These are phyloP conservation scores for Glomeris maerens DNA, from an alignment of 1,140 invertebrate species.

Conservation along the genomic window DNA sequence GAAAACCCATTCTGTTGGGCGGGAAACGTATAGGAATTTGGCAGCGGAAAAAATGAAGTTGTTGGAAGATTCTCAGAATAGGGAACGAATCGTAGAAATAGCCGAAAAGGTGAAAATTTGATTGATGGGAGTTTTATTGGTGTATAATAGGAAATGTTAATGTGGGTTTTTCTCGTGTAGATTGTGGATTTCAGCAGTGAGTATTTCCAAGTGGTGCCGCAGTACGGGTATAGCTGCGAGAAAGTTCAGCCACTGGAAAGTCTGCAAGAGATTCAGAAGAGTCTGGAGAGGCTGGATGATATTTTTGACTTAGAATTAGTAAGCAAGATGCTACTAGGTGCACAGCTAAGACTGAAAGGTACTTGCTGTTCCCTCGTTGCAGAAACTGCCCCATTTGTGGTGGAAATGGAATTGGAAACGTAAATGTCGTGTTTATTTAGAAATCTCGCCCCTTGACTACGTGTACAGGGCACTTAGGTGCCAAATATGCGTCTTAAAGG, in stretches of 20 bases:
- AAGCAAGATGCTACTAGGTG: constrained; percentile 29
- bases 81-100: constrained; percentile 4
- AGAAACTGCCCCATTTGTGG: neutral
- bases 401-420: neutral
- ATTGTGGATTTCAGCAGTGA: constrained; percentile 33
- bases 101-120: constrained; percentile 10
- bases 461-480: constrained; percentile 31
- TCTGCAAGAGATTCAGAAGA: constrained; percentile 22
- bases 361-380: neutral
- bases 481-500: constrained; percentile 25
- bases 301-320: constrained; percentile 32
- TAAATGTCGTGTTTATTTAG: constrained; percentile 15
- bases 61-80: constrained; percentile 14
- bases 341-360: constrained; percentile 26
- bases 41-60: constrained; percentile 18
- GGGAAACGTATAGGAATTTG: constrained; percentile 9
- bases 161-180: constrained; percentile 18
- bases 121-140: too few relatives aligned
- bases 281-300: constrained; percentile 26
- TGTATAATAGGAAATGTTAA: neutral
- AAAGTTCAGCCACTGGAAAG: constrained; percentile 28
- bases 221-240: constrained; percentile 31
- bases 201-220: constrained; percentile 35
- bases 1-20: neutral
- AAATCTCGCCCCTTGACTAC: constrained; percentile 35